Base-by-base conservation (phyloP, 2,888 invertebrate genomes). In the Ectropis crepuscularia region DNA sequence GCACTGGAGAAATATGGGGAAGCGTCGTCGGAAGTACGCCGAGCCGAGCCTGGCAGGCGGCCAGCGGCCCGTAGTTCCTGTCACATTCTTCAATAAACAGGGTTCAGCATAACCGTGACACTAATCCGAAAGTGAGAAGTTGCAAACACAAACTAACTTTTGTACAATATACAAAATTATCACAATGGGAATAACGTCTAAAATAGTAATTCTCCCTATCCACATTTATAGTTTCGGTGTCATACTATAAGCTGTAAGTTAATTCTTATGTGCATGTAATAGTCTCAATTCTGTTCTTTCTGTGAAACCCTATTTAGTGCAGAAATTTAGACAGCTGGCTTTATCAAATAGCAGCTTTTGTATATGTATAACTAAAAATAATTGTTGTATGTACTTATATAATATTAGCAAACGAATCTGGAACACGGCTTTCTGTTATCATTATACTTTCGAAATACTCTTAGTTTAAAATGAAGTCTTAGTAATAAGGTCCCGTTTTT, bases 1-100 rank as follows among this genome's bases (percentile, higher is more conserved):
- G 63, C 70, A 73, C 67, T 66, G 75, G 79, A 80, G 77, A 81
- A 81, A 76, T 77, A 82, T 78, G 72, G 74, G 74, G 78, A 81
- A 77, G 59, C 73, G 73, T 73, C 68, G 62, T 76, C 76, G 79
- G 78, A 82, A 80, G 73, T 74, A 69, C 73, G 70, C 65, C 69
- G 63, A 66, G 65, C 49, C 51, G 51, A 42, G 57, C 10, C 71
- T 81, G 86, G 85, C 86, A 70, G 49, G 41, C 55, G 5, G 80
- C 83, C 85, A 83, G 74, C 58, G 58, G 61, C 67, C 63, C 66
- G 38, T 60, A 65, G 69, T 67, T 72, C 74, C 72, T 74, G 75
- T 75, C 74, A 71, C 71, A 72, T 71, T 62, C 67, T 68, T 70
- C 68, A 70, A 69, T 69, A 54, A 28, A 28, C 16, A 28, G 16